Percentiles rank a stretch among this genome's conserved stretches.
Conservation (phyloP, 2,888 invertebrate species). For the Eumerus sabulonum region DNA sequence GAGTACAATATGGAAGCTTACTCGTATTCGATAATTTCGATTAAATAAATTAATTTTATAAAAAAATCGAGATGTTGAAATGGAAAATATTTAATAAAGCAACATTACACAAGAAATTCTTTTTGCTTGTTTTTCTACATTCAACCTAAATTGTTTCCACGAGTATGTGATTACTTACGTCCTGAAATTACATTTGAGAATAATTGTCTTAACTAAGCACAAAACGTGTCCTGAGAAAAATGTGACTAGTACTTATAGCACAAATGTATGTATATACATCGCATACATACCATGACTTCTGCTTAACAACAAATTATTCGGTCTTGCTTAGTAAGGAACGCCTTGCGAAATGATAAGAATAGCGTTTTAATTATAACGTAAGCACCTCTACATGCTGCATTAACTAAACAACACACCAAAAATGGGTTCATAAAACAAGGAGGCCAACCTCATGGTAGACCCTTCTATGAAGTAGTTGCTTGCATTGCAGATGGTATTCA, state of each 20-base stretch:
- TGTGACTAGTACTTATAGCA: constrained; percentile 55
- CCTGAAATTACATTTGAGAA: constrained; percentile 64
- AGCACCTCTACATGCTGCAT: constrained; percentile 67
- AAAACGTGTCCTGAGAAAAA: constrained; percentile 61
- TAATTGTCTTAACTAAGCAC: constrained; percentile 65
- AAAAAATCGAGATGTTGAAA: no score
- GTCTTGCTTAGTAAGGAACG: constrained; percentile 58
- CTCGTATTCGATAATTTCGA: no score
- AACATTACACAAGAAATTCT: constrained; percentile 48
- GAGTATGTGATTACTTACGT: constrained; percentile 55
- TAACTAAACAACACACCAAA: constrained; percentile 66
- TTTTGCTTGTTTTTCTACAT: constrained; percentile 33
- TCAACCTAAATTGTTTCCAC: constrained; percentile 33
- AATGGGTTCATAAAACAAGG: constrained; percentile 67
- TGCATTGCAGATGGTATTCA: constrained; percentile 62
- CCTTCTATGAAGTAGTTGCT: constrained; percentile 65
- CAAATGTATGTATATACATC: no score
- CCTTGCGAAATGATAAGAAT: constrained; percentile 67
- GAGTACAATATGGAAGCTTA: no score
- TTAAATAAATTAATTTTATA: no score
- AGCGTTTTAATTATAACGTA: constrained; percentile 67
- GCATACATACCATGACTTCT: constrained; percentile 53
- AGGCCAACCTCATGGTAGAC: constrained; percentile 60
- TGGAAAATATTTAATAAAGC: constrained; percentile 52
- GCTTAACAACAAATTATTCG: constrained; percentile 67